These are phyloP conservation scores for Cephus cinctus DNA, from an alignment of 1,140 invertebrate species.

Conservation along the genomic window DNA sequence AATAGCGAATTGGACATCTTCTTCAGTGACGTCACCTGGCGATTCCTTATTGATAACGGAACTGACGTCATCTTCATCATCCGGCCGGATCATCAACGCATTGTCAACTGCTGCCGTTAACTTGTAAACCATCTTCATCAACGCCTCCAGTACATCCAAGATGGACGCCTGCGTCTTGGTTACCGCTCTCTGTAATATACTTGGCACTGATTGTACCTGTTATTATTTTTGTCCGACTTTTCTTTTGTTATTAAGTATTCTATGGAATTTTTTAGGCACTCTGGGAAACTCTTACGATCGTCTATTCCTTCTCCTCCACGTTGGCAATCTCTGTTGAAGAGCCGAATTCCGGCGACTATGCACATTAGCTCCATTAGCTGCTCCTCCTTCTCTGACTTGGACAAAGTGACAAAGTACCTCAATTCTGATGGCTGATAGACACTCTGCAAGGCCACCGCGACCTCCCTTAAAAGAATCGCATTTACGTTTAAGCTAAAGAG, in stretches of 20 bases:
- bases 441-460: constrained; percentile 68
- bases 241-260: constrained; percentile 3
- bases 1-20: constrained; percentile 53
- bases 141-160: constrained; percentile 55
- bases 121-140: constrained; percentile 64
- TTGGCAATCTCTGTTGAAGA: constrained; percentile 68
- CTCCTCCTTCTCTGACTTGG: constrained; percentile 55
- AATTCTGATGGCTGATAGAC: constrained; percentile 71
- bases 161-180: constrained; percentile 55
- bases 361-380: constrained; percentile 60
- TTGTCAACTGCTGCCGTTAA: constrained; percentile 61
- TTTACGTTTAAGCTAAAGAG: not conserved
- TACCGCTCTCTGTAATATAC: constrained; percentile 60
- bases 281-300: constrained; percentile 56
- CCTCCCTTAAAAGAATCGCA: constrained; percentile 47
- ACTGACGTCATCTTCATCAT: constrained; percentile 28
- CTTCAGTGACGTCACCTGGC: constrained; percentile 19
- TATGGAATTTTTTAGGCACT: not conserved
- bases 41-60: constrained; percentile 19
- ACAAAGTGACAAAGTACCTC: constrained; percentile 61
- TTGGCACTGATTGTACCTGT: constrained; percentile 54
- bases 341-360: constrained; percentile 64
- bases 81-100: constrained; percentile 29
- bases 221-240: constrained; percentile 7
- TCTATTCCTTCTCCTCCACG: constrained; percentile 67